Evolutionary conservation across 2,888 invertebrate genomes (phyloP), one percentile per base, ranked within the genome.

Genomic region (Hecatera dysodea): DNA sequence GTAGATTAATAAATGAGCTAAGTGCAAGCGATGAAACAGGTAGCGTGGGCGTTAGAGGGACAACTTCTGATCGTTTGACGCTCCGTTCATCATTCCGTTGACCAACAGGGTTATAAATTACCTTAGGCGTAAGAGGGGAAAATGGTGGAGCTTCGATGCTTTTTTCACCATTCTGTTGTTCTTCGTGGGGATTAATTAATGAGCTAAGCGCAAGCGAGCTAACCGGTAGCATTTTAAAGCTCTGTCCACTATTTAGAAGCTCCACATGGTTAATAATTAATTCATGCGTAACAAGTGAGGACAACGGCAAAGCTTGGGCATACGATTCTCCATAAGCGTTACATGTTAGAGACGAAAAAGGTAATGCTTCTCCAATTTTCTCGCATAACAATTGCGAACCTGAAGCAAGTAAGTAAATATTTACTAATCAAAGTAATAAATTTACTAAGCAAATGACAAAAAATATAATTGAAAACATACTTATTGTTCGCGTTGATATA

Each of bases 211-310:
- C 22, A 48, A 48, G 3, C 48, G 48, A n/a, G 2, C n/a, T 8
- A 46, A 22, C 46, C 46, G n/a, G 46, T 46, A n/a, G 9, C 7
- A n/a, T 46, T 46, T 46, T 2, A n/a, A 19, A n/a, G 46, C n/a
- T 46, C n/a, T 46, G 46, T n/a, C 9, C 46, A 46, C 44, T n/a
- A 8, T 46, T n/a, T n/a, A 46, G 46, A 46, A 46, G 46, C 9
- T 46, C 46, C 46, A 46, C 46, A 46, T n/a, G 46, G 46, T 46
- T 46, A 46, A n/a, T n/a, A n/a, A n/a, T n/a, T n/a, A n/a, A 48
- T 48, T 22, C 48, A 48, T 48, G 22, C 48, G 22, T 48, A 48
- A 44, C 44, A 42, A 46, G 46, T 22, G 48, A 3, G 48, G 22
- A 22, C 9, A 48, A 11, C 22, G 48, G 48, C 11, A 48, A 22